Evolutionary conservation across 2,888 invertebrate genomes (phyloP), one percentile per base, ranked within the genome.

Genomic region (Clusia tigrina): DNA sequence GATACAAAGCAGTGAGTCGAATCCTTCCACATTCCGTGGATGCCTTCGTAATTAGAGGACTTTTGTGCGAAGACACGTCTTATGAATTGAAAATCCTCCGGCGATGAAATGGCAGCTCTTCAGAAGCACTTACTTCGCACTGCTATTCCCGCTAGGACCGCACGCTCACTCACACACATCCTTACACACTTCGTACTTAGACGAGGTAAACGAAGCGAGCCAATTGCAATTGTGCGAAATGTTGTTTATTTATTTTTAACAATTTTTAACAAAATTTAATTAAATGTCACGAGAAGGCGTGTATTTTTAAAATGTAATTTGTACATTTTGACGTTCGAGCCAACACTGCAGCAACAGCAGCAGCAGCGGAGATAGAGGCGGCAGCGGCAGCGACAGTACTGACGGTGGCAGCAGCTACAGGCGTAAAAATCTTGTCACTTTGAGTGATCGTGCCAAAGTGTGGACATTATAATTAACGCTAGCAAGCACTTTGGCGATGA

Each of bases 381-480:
- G 26, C 60, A 56, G 37, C 60, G 51, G 37, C 20, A 53, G 25
- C 15, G 37, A 32, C 38, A 32, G 52, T 18, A 61, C 26, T 55
- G 24, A n/a, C 6, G 9, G 42, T 51, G 15, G 37, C 32, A 24
- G 60, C 25, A 18, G 3, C 18, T 5, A 48, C 18, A 48, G n/a
- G n/a, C n/a, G n/a, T n/a, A n/a, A n/a, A 18, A 20, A 18, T 18
- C 64, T 69, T 71, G 74, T 72, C 73, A 78, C 67, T 70, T 74
- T 76, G 78, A 77, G 78, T 72, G 75, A 72, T 71, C 69, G 70
- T 68, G 72, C 73, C 74, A 72, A 68, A 67, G 67, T 67, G 70
- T 67, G 70, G 71, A 79, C 76, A 76, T 73, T 76, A 78, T 78
- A 79, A 78, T 78, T 78, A 78, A 76, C 48, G 48, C 22, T 20